Evolutionary conservation across 2,888 invertebrate species (phyloP).

Genomic region (Bellardia pandia): DNA sequence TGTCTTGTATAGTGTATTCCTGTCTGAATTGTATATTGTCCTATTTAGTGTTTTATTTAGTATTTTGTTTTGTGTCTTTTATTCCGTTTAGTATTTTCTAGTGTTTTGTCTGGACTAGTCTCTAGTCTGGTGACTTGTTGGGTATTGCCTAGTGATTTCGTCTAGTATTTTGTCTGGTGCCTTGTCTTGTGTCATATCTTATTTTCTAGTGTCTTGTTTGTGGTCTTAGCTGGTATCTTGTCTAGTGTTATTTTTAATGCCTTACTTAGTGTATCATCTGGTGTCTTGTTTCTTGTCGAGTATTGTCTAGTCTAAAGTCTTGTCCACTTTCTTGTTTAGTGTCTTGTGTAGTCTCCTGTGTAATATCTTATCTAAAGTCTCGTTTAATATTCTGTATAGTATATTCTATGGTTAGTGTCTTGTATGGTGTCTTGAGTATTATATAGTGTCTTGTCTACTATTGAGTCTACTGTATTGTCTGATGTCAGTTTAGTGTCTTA

Average conservation of each 20-base stretch:
- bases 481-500: too few species aligned
- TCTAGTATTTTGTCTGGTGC: not conserved
- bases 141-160: not conserved
- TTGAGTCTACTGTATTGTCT: too few species aligned
- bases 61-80: not conserved
- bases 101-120: not conserved
- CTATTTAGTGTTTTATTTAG: not conserved
- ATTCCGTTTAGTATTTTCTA: too few species aligned
- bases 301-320: not conserved
- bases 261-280: not conserved
- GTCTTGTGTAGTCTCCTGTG: not conserved
- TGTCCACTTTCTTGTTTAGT: not conserved
- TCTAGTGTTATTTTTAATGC: not conserved
- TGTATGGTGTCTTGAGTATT: too few species aligned
- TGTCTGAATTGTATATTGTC: not conserved
- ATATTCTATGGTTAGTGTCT: too few species aligned
- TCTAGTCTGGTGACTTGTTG: not conserved
- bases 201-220: not conserved
- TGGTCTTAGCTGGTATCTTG: not conserved
- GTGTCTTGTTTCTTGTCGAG: too few species aligned
- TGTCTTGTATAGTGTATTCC: not conserved
- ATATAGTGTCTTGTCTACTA: too few species aligned
- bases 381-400: too few species aligned
- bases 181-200: not conserved
- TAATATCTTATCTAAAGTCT: too few species aligned